phyloP scores from a whole-genome alignment of 2,113 vertebrate species.

The Bujurquina vittata region DNA sequence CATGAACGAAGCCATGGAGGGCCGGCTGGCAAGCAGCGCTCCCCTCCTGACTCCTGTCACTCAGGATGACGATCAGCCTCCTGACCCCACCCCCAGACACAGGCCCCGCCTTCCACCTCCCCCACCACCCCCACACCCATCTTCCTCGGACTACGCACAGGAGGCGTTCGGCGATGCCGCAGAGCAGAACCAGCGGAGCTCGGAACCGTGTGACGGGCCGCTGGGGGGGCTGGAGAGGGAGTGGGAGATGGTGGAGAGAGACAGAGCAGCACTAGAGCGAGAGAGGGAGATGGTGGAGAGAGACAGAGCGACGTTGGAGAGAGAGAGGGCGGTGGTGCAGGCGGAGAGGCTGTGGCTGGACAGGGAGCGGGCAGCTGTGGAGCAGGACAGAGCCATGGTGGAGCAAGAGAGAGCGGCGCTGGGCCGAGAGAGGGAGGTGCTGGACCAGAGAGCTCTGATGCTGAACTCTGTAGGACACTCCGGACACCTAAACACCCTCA shows the following conservation, averaged over 20 bases:
- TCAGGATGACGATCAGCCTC: conserved; percentile 48
- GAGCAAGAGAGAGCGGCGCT: conserved; percentile 75
- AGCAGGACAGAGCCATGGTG: conserved; percentile 73
- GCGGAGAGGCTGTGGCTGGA: conserved; percentile 73
- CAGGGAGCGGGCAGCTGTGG: conserved; percentile 66
- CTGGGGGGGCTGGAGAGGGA: conserved; percentile 68
- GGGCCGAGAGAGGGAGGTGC: conserved; percentile 68
- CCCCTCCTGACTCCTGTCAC: conserved; percentile 66
- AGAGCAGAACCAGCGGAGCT: conserved; percentile 31
- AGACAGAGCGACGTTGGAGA: conserved; percentile 67
- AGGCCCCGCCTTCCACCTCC: conserved; percentile 17
- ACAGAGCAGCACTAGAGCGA: conserved; percentile 57
- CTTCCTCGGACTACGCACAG: conserved; percentile 47
- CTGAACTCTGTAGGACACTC: conserved; percentile 69
- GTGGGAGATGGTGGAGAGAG: conserved; percentile 65
- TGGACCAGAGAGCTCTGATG: conserved; percentile 72
- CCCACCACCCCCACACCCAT: conserved; percentile 3
- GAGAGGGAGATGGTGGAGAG: conserved; percentile 65
- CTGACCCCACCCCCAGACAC: conserved; percentile 36
- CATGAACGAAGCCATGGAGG: conserved; percentile 82
- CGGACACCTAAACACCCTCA: conserved; percentile 64
- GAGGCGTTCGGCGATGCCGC: conserved; percentile 20
- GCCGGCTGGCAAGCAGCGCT: conserved; percentile 68
- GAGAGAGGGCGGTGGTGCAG: conserved; percentile 72
- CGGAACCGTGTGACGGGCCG: conserved; percentile 30